A percentile compares a stretch with the other conserved stretches of the same genome.
Evolutionary conservation across 2,113 vertebrate genomes (phyloP).

Genomic region (rat (Rattus norvegicus)): DNA sequence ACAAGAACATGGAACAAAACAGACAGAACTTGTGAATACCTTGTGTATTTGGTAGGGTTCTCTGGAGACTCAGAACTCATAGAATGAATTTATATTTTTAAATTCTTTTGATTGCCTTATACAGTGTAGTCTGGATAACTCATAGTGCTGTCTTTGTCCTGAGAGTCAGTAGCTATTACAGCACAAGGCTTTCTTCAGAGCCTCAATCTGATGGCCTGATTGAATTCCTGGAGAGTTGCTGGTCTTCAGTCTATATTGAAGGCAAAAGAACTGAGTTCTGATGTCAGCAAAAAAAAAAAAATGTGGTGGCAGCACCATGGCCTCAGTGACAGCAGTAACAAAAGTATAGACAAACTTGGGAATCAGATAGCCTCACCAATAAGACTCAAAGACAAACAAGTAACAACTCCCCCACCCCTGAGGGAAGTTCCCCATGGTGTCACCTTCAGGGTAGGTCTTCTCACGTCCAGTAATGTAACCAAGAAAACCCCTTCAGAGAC

Average conservation of each 20-base stretch:
- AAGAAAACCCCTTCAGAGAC: neutral
- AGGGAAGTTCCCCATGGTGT: too few species aligned
- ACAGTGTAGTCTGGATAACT: neutral
- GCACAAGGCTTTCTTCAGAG: neutral
- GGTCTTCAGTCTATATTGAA: neutral
- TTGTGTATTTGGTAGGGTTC: neutral
- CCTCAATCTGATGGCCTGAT: neutral
- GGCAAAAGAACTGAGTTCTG: neutral
- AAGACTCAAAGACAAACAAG: neutral
- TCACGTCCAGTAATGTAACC: neutral
- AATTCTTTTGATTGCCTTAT: neutral
- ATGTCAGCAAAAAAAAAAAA: neutral
- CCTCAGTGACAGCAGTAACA: neutral
- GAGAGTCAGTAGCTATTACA: neutral
- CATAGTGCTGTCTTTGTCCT: neutral
- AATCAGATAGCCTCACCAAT: neutral
- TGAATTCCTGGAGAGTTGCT: neutral
- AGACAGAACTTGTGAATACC: neutral
- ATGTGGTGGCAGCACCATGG: neutral
- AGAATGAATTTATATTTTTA: neutral
- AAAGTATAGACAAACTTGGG: neutral
- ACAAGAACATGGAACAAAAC: neutral
- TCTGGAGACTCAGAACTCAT: neutral
- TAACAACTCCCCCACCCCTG: neutral
- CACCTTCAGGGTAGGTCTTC: neutral